Evolutionary conservation across 2,113 vertebrate genomes (phyloP).

Genomic region (Gobio gobio): DNA sequence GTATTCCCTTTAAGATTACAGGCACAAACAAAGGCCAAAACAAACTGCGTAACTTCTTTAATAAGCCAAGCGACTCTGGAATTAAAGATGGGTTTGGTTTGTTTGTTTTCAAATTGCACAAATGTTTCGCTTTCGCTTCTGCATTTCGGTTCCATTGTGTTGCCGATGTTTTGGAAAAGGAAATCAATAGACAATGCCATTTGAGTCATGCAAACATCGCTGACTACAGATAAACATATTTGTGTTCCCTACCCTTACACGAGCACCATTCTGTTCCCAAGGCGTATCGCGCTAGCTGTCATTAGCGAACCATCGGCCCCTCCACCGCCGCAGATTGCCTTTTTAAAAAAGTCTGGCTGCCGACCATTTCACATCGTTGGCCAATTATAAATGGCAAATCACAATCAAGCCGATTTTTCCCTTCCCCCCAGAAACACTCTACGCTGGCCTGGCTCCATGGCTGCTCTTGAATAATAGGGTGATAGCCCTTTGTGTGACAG

Average conservation of each 20-base stretch:
- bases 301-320: slow-evolving; percentile 75
- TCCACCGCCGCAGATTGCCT: slow-evolving; percentile 77
- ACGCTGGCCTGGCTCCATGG: slow-evolving; percentile 71
- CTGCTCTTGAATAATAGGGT: slow-evolving; percentile 73
- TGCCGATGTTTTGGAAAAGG: slow-evolving; percentile 34
- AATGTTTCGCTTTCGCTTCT: slow-evolving; percentile 36
- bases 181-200: slow-evolving; percentile 59
- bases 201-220: slow-evolving; percentile 58
- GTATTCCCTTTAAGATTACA: slow-evolving; percentile 41
- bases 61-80: slow-evolving; percentile 1
- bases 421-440: slow-evolving; percentile 59
- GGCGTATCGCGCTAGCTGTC: slow-evolving; percentile 72
- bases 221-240: slow-evolving; percentile 63
- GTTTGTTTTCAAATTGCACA: slow-evolving; percentile 30
- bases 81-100: slow-evolving; percentile 40
- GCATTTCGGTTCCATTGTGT: slow-evolving; percentile 36
- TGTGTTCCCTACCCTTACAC: slow-evolving; percentile 62
- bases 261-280: slow-evolving; percentile 66
- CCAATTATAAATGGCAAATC: slow-evolving; percentile 78
- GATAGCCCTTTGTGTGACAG: slow-evolving; percentile 72
- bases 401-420: slow-evolving; percentile 70
- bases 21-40: slow-evolving; percentile 28
- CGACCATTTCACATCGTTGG: slow-evolving; percentile 71
- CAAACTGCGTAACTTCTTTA: slow-evolving; percentile 4
- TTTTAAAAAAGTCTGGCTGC: slow-evolving; percentile 70